These are phyloP conservation scores for Tauraco erythrolophus DNA, from an alignment of 2,113 vertebrate species.

Conservation along the genomic window DNA sequence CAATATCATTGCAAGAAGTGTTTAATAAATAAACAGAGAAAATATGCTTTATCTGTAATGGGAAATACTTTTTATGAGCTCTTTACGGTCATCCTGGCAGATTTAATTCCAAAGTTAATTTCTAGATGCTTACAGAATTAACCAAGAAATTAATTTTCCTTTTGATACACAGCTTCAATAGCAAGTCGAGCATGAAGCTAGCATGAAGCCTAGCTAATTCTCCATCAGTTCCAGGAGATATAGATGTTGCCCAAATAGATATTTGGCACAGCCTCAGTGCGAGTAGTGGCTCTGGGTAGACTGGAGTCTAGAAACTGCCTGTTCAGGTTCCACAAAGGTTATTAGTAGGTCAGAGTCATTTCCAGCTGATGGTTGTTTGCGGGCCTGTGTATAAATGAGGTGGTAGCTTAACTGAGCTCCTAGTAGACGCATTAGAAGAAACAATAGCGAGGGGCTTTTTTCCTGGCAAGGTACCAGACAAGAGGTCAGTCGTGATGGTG, in stretches of 20 bases:
- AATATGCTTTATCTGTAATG: neutral
- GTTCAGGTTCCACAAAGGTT: neutral
- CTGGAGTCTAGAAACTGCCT: neutral
- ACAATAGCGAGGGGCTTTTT: neutral
- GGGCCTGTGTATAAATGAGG: neutral
- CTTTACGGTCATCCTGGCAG: neutral
- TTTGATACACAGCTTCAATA: neutral
- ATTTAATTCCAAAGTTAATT: slow-evolving; percentile 24
- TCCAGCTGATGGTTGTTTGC: neutral
- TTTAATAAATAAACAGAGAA: neutral
- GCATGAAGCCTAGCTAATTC: neutral
- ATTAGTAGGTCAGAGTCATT: neutral
- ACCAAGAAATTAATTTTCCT: neutral
- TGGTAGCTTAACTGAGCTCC: neutral
- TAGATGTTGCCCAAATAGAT: neutral
- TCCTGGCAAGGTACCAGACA: neutral
- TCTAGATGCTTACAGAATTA: slow-evolving; percentile 1
- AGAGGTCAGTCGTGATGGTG: neutral
- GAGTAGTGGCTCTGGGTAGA: neutral
- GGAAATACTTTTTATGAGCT: neutral
- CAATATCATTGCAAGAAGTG: neutral
- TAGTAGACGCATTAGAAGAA: neutral
- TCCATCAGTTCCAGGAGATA: neutral
- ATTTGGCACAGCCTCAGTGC: neutral
- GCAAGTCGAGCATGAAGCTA: neutral